Evolutionary conservation across 2,797 vertebrate genomes (phyloP), one percentile per base, ranked within the genome.

Genomic region (Chelonia mydas): DNA sequence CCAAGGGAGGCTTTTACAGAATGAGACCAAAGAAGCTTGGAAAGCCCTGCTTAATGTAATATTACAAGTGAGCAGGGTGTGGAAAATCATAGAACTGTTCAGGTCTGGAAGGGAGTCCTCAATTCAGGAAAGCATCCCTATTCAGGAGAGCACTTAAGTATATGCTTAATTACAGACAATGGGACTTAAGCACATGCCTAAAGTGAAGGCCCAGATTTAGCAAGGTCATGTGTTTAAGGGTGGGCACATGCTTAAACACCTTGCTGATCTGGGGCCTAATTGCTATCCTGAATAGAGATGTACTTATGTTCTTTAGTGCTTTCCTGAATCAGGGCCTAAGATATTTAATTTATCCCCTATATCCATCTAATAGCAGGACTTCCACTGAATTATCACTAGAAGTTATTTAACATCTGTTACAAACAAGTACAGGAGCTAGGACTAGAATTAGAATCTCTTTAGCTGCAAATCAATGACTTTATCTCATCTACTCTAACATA

Each of bases 351-450:
- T 77, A 49, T 49, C 41, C 94, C 51, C 74, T 78, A 15, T 55
- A 68, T 94, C 50, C 84, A 25, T 41, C 84, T 89, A 88, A 88
- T 45, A 6, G 80, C 91, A 28, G 80, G 86, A 92, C 87, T 96
- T 86, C 89, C 85, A 57, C 54, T 8, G 3, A 90, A 83, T 91
- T 93, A 47, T 68, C 27, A 2, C 45, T 90, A 53, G 72, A 96
- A 91, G 54, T 92, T 92, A 51, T 88, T 78, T 68, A 84, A 81
- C 3, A 6, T 93, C 49, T 88, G 37, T 93, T 94, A 95, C 82
- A 87, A 92, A 74, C 5, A 90, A 86, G 6, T 55, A 85, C 25
- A 90, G 47, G 57, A 90, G 87, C 53, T 53, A 81, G 82, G 68
- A 81, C 31, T 84, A 33, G 53, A 91, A 85, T 91, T 80, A 68